phyloP scores from a whole-genome alignment of 2,888 invertebrate species.

The Scelioninae gen. 1 region DNA sequence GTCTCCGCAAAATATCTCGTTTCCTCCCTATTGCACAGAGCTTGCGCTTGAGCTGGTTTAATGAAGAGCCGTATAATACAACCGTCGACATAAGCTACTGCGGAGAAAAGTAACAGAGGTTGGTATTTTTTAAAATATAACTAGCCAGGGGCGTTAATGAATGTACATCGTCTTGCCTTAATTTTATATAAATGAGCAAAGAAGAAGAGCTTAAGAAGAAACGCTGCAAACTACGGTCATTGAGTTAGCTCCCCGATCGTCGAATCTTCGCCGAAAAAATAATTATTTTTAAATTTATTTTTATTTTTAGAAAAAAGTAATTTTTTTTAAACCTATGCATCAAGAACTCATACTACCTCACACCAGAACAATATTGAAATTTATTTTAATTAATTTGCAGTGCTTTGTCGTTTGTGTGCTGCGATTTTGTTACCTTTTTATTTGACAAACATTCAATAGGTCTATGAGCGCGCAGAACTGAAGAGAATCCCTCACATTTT shows the following conservation, averaged over 20 bases:
- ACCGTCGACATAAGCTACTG: conserved; percentile 60
- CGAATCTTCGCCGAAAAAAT: conserved; percentile 26
- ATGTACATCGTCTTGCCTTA: conserved; percentile 71
- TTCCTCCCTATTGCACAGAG: conserved; percentile 69
- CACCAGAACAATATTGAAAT: conserved; percentile 1
- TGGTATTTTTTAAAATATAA: conserved; percentile 65
- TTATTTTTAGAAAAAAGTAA: neutral
- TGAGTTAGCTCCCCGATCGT: conserved; percentile 21
- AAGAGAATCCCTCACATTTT: conserved; percentile 47
- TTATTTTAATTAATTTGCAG: conserved; percentile 44
- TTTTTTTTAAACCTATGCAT: neutral
- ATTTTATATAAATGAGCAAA: conserved; percentile 71
- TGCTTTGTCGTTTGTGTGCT: conserved; percentile 2
- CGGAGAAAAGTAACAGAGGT: conserved; percentile 37
- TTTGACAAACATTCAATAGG: conserved; percentile 45
- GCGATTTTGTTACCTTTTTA: conserved; percentile 47
- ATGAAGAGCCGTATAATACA: conserved; percentile 76
- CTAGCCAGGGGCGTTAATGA: conserved; percentile 71
- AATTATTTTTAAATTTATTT: neutral
- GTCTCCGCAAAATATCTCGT: conserved; percentile 47
- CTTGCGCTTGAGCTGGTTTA: conserved; percentile 73
- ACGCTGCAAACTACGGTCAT: conserved; percentile 30
- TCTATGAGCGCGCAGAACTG: conserved; percentile 4
- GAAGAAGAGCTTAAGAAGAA: conserved; percentile 48
- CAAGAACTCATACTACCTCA: neutral